Evolutionary conservation across 2,888 invertebrate species (phyloP).

Genomic region (Girardia tigrina): DNA sequence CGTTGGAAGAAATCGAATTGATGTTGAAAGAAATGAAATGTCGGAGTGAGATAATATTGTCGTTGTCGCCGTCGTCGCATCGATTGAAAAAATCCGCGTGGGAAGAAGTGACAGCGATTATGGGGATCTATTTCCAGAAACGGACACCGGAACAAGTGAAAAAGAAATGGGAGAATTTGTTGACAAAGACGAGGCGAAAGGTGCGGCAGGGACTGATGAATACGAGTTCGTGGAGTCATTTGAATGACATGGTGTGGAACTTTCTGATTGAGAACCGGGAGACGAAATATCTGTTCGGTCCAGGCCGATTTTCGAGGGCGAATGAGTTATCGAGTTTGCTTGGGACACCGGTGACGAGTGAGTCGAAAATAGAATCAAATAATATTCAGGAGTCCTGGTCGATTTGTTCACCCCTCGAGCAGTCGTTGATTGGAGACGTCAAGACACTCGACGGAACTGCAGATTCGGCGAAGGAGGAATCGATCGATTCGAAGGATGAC

Average conservation of each 20-base stretch:
- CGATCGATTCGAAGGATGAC: neutral
- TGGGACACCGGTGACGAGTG: neutral
- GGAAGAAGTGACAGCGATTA: neutral
- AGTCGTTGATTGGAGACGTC: neutral
- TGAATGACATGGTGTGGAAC: constrained; percentile 12
- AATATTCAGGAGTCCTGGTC: neutral
- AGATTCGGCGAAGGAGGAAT: neutral
- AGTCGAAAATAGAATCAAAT: neutral
- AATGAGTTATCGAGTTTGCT: constrained; percentile 2
- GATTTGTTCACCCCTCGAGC: neutral
- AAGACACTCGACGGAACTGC: neutral
- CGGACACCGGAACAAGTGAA: constrained; percentile 11
- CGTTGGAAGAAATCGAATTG: constrained; percentile 3
- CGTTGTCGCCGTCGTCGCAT: neutral
- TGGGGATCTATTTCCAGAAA: constrained; percentile 20
- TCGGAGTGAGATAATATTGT: constrained; percentile 3
- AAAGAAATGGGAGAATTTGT: constrained; percentile 8
- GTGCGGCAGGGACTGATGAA: neutral
- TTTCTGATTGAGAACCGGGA: neutral
- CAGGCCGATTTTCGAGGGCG: neutral
- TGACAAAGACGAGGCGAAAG: neutral
- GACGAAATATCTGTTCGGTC: neutral
- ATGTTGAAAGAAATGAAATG: constrained; percentile 20
- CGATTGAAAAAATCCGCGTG: constrained; percentile 16
- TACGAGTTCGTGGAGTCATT: constrained; percentile 17